Percentiles rank a stretch among this genome's conserved stretches.
These are phyloP conservation scores for Canis aureus DNA, from an alignment of 2,113 vertebrate genomes.

Conservation along the genomic window DNA sequence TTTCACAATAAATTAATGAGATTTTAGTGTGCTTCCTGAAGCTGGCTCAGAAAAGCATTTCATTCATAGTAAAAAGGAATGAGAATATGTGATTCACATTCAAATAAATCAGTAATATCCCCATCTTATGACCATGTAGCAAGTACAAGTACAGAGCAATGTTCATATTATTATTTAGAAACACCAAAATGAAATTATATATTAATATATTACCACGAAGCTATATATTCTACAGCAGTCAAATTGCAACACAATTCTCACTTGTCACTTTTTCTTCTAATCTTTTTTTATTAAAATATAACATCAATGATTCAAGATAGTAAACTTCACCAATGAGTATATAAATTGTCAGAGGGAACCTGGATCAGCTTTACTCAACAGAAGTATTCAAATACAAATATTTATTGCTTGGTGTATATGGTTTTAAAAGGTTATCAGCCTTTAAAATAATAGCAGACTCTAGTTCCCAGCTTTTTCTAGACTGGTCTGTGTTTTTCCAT, in stretches of 20 bases:
- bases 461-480: background rate
- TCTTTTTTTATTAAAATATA: background rate
- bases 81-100: background rate
- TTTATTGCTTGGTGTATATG: background rate
- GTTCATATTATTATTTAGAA: background rate
- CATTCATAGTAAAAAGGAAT: constrained; percentile 2
- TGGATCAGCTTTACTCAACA: background rate
- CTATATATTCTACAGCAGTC: background rate
- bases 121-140: background rate
- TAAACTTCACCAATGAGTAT: background rate
- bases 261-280: background rate
- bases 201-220: background rate
- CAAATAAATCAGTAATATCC: background rate
- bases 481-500: background rate
- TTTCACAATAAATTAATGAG: constrained; percentile 48
- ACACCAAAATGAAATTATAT: background rate
- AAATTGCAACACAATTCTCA: background rate
- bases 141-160: background rate
- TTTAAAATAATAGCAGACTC: background rate
- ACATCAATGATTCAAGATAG: background rate
- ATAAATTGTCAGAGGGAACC: background rate
- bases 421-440: background rate
- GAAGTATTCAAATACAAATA: background rate
- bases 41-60: background rate
- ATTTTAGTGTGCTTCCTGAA: constrained; percentile 13